Evolutionary conservation across 2,113 vertebrate genomes (phyloP).

Genomic region (Actenoides lindsayi): DNA sequence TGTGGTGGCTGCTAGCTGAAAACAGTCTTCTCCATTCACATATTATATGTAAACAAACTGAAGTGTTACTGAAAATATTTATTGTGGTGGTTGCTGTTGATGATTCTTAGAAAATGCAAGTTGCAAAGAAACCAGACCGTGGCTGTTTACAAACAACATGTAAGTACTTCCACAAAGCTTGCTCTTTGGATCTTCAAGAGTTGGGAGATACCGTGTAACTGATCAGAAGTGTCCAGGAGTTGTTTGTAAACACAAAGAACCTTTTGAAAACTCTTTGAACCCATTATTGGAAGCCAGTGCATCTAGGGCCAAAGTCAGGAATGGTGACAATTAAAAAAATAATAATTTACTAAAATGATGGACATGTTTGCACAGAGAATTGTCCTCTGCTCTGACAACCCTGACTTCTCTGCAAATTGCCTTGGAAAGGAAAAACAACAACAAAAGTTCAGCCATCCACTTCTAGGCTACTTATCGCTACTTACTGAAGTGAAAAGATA

Average conservation of each 20-base stretch:
- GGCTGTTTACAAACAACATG: neutral
- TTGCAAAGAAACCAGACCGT: neutral
- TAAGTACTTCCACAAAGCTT: neutral
- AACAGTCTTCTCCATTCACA: neutral
- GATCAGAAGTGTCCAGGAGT: neutral
- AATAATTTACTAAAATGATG: neutral
- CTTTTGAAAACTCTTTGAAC: neutral
- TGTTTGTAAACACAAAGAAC: neutral
- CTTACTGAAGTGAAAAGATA: neutral
- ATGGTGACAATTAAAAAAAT: conserved; percentile 29
- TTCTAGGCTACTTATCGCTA: neutral
- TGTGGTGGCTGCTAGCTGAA: neutral
- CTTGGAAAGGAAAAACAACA: neutral
- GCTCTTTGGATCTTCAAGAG: neutral
- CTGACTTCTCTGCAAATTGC: conserved; percentile 29
- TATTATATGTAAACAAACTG: neutral
- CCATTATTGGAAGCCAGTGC: neutral
- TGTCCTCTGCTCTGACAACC: conserved; percentile 16
- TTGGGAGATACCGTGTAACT: neutral
- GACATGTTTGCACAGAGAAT: conserved; percentile 29
- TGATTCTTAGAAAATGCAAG: neutral
- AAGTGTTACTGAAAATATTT: conserved; percentile 56
- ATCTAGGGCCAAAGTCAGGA: conserved; percentile 42
- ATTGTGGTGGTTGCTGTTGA: neutral
- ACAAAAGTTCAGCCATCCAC: neutral